phyloP scores from a whole-genome alignment of 2,113 vertebrate genomes.

The Hystrix brachyura region DNA sequence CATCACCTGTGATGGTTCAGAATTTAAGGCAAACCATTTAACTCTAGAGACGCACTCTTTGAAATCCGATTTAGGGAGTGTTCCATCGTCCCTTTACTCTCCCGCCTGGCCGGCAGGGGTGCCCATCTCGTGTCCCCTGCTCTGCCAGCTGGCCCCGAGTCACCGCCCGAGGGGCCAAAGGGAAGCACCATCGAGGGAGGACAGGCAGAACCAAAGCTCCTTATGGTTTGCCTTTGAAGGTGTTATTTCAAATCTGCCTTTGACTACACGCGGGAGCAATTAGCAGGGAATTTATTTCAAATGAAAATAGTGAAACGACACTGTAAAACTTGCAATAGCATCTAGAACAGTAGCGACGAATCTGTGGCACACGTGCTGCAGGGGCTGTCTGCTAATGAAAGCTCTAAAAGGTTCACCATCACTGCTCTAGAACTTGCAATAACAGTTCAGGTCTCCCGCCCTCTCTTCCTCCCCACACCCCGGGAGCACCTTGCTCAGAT shows the following conservation, averaged over 20 bases:
- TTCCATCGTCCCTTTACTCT: not conserved
- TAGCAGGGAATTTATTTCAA: slow-evolving; percentile 11
- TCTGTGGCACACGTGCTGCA: not conserved
- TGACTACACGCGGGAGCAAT: not conserved
- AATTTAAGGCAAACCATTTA: slow-evolving; percentile 20
- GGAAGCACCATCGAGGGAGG: not conserved
- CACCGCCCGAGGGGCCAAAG: not conserved
- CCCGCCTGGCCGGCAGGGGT: not conserved
- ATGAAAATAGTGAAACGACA: not conserved
- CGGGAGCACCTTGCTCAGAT: not conserved
- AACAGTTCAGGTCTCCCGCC: accelerated
- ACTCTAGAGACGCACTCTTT: not conserved
- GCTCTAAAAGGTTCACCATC: not conserved
- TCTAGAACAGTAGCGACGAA: not conserved
- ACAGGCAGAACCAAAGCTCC: not conserved
- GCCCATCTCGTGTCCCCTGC: accelerated
- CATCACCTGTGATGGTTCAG: not conserved
- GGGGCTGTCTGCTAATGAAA: not conserved
- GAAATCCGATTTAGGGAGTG: not conserved
- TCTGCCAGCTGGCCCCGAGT: not conserved
- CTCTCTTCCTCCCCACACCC: not conserved
- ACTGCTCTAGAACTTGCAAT: too few species aligned
- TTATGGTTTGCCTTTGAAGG: not conserved
- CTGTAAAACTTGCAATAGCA: not conserved
- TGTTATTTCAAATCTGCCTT: not conserved